Evolutionary conservation across 23 tunicate genomes (phyloP).

Genomic region (Aplidium turbinatum): DNA sequence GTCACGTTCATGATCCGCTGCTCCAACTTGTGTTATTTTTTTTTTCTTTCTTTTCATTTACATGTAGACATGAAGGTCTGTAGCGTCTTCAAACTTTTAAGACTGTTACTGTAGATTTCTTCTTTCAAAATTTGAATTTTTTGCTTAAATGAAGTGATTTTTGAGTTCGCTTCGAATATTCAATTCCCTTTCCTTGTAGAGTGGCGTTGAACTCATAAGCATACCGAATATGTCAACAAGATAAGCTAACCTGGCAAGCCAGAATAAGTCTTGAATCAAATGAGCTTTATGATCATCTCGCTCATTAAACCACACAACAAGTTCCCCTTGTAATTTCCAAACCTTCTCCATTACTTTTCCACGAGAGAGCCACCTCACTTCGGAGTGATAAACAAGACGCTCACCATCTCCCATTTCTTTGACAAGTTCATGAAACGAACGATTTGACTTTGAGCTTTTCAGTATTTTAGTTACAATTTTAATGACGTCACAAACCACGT

Average conservation of each 20-base stretch:
- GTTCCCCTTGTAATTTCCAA: constrained; percentile 62
- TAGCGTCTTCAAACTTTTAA: too few species aligned
- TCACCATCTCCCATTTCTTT: constrained; percentile 54
- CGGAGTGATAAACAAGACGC: constrained; percentile 61
- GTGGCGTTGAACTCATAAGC: too few species aligned
- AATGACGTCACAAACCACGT: constrained; percentile 61
- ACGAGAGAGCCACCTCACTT: constrained; percentile 60
- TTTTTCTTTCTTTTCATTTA: too few species aligned
- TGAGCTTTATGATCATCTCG: constrained; percentile 42
- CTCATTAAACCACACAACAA: constrained; percentile 67
- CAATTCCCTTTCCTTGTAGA: too few species aligned
- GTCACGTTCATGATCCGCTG: too few species aligned
- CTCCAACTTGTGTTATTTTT: too few species aligned
- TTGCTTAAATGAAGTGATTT: too few species aligned
- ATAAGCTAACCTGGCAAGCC: constrained; percentile 71
- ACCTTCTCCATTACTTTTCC: constrained; percentile 49
- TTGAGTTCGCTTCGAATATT: too few species aligned
- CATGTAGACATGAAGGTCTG: too few species aligned
- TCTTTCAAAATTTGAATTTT: too few species aligned
- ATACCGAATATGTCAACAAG: constrained; percentile 72
- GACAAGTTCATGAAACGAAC: constrained; percentile 65
- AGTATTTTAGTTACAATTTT: constrained; percentile 46
- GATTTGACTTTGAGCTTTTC: constrained; percentile 50
- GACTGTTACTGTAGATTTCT: too few species aligned
- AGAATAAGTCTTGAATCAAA: constrained; percentile 59